phyloP scores from a whole-genome alignment of 2,113 vertebrate species.

The Platanista minor region DNA sequence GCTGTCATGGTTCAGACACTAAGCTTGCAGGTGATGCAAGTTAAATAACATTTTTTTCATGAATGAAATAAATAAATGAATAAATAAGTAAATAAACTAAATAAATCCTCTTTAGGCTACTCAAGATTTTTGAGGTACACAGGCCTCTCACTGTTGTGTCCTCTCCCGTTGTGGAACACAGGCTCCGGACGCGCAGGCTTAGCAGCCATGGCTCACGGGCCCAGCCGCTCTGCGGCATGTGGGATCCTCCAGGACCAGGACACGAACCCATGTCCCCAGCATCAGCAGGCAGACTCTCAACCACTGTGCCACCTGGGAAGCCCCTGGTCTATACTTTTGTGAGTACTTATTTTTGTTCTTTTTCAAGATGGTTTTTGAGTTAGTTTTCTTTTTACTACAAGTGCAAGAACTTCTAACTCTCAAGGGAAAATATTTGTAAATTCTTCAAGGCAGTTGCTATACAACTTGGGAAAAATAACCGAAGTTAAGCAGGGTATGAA shows the following conservation, averaged over 20 bases:
- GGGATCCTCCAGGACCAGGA: too few relatives aligned
- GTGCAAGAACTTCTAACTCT: constrained; percentile 29
- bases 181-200: too few relatives aligned
- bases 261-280: too few relatives aligned
- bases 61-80: neutral
- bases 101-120: neutral
- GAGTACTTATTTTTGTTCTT: neutral
- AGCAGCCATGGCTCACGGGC: too few relatives aligned
- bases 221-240: too few relatives aligned
- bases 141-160: too few relatives aligned
- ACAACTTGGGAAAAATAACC: constrained; percentile 61
- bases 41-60: neutral
- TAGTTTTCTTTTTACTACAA: neutral
- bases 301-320: too few relatives aligned
- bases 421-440: constrained; percentile 53
- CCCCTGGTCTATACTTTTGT: neutral
- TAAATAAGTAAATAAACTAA: neutral
- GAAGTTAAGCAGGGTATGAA: constrained; percentile 64
- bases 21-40: neutral
- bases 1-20: neutral
- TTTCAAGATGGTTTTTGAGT: neutral
- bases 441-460: constrained; percentile 47
- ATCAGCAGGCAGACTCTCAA: too few relatives aligned
- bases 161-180: too few relatives aligned
- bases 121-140: neutral